Evolutionary conservation across 2,113 vertebrate species (phyloP).

Genomic region (Smithornis capensis): DNA sequence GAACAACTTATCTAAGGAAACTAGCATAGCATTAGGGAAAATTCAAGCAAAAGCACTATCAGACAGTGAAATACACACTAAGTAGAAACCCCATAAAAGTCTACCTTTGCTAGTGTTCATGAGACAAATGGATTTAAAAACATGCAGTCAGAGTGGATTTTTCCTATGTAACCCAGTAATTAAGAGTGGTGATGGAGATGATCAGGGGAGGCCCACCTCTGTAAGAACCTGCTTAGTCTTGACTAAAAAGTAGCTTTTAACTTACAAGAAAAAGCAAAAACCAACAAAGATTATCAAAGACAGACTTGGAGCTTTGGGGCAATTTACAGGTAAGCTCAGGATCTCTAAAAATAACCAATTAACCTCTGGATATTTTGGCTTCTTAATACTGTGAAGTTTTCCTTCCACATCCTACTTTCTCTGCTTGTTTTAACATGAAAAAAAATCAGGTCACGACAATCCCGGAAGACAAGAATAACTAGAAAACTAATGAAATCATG

Average conservation of each 20-base stretch:
- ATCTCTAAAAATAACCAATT: neutral
- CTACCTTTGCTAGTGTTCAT: neutral
- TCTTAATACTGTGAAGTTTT: neutral
- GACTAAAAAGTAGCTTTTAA: neutral
- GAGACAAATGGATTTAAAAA: neutral
- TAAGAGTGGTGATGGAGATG: neutral
- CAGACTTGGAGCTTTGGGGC: neutral
- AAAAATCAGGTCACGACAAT: neutral
- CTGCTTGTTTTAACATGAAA: neutral
- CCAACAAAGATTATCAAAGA: rapidly evolving
- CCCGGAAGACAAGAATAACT: neutral
- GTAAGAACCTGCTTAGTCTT: neutral
- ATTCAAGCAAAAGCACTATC: neutral
- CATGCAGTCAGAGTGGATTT: rapidly evolving
- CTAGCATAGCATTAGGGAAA: neutral
- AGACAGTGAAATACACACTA: neutral
- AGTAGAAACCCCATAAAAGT: neutral
- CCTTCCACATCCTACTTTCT: neutral
- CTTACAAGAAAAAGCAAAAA: neutral
- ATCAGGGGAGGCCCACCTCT: neutral
- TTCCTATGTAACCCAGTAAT: neutral
- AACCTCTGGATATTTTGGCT: neutral
- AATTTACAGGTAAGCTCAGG: neutral
- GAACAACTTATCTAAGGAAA: neutral
- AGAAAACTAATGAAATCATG: neutral